Base-by-base conservation (phyloP, 2,888 invertebrate species). In the Drosophila nigricruria region DNA sequence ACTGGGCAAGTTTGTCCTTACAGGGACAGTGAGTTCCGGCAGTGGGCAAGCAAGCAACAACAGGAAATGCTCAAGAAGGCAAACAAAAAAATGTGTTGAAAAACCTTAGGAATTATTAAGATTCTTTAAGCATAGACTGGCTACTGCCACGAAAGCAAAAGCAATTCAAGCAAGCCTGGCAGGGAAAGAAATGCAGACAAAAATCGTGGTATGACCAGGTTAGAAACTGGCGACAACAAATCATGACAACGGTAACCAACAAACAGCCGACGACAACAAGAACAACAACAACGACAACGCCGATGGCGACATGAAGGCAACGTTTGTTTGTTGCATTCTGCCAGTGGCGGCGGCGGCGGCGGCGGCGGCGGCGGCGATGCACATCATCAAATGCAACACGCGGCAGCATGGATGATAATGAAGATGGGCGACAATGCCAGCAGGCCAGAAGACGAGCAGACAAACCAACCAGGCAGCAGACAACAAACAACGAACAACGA, bases 351-450 rank as follows among this genome's bases (percentile, higher is more conserved):
- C 42, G 27, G 40, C 49, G 16, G 36, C 16, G 36, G 36, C 36
- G 42, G 38, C 63, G 42, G 34, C 64, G 53, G 50, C 69, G 62
- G 66, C 82, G 69, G 63, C 66, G 68, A 49, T 67, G 76, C 70
- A 66, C 79, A 73, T 75, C 84, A 78, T 80, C 84, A 84, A 84
- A 82, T 79, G 83, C 82, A 84, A 77, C 79, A 73, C 72, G 77
- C 84, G 75, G 77, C 68, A 63, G 70, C 71, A 38, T 66, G 67
- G 76, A 77, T 74, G 75, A 88, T 87, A 80, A 88, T 87, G 86
- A 87, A 86, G 86, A 81, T 87, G 86, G 88, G 88, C 86, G 86
- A 87, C 88, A 81, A 73, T 71, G 86, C 79, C 76, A 73, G 68
- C 81, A 69, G 77, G 81, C 66, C 67, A 73, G 53, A 59, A 30